Conservation (phyloP, 1,140 invertebrate genomes). For the Bombus haemorrhoidalis region DNA sequence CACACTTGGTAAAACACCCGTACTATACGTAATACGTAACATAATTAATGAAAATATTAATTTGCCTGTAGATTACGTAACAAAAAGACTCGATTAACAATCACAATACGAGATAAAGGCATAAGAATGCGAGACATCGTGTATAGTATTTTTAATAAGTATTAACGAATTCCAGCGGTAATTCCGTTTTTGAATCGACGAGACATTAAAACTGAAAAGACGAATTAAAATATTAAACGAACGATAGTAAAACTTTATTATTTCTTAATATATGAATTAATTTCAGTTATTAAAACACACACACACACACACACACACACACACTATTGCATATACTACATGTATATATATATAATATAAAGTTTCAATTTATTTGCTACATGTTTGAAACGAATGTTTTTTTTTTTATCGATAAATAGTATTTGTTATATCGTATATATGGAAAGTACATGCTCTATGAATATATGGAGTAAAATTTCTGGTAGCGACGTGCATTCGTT, state of each 20-base stretch:
- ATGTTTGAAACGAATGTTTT: background rate
- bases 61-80: background rate
- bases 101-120: background rate
- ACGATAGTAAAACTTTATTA: background rate
- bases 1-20: background rate
- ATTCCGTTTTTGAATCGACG: background rate
- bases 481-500: background rate
- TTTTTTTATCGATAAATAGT: background rate
- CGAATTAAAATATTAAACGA: background rate
- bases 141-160: background rate
- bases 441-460: background rate
- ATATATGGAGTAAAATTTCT: background rate
- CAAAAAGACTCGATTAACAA: background rate
- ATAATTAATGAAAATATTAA: background rate
- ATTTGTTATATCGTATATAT: background rate
- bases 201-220: background rate
- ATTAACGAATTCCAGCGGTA: background rate
- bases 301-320: too few species aligned
- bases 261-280: background rate
- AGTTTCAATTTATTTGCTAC: background rate
- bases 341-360: background rate
- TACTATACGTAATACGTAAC: background rate
- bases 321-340: too few species aligned
- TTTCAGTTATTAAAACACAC: too few species aligned
- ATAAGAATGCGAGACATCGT: background rate